These are phyloP conservation scores for Caenorhabditis latens DNA, from an alignment of 1,140 invertebrate species.

Conservation along the genomic window DNA sequence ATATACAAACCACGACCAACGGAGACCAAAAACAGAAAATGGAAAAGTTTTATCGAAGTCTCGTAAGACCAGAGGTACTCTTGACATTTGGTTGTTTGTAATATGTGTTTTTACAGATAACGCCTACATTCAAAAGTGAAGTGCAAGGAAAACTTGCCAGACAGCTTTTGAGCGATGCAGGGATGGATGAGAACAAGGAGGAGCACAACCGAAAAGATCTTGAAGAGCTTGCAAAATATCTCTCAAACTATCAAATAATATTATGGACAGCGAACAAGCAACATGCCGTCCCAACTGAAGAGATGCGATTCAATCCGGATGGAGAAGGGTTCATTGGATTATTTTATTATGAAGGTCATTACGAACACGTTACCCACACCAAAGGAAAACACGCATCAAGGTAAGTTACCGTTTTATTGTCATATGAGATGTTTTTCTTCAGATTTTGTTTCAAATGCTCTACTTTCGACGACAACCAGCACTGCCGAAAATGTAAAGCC, in stretches of 20 bases:
- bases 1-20: neutral
- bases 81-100: neutral
- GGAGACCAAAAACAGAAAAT: neutral
- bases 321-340: neutral
- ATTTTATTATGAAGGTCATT: neutral
- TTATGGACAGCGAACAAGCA: neutral
- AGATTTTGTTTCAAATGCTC: conserved; percentile 2
- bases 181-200: neutral
- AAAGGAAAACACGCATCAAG: neutral
- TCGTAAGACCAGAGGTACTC: neutral
- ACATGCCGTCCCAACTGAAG: neutral
- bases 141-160: neutral
- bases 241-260: neutral
- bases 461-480: neutral
- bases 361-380: neutral
- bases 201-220: neutral
- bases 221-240: neutral
- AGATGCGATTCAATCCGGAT: neutral
- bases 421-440: neutral
- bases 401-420: neutral
- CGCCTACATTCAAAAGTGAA: neutral
- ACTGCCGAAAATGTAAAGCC: neutral
- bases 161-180: neutral
- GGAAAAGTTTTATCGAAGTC: neutral
- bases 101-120: neutral